Evolutionary conservation across 2,113 vertebrate species (phyloP).

Genomic region (Pangasianodon gigas): DNA sequence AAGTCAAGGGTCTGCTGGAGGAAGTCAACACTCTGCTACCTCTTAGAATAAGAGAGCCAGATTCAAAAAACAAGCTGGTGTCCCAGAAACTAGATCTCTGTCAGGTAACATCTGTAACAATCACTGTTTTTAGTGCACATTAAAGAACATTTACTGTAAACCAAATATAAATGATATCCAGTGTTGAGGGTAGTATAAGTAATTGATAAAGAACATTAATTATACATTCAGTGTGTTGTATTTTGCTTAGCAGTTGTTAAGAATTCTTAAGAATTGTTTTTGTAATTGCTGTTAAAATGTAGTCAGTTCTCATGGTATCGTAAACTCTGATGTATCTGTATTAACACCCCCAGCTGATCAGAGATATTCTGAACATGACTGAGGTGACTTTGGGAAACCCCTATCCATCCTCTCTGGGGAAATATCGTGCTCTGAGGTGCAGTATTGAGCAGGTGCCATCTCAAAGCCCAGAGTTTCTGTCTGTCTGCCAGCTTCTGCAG

Average conservation of each 20-base stretch:
- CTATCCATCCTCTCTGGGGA: conserved; percentile 74
- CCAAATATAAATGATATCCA: neutral
- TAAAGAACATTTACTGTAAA: neutral
- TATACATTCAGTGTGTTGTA: neutral
- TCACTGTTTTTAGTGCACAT: neutral
- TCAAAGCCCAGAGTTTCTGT: conserved; percentile 69
- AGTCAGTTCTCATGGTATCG: neutral
- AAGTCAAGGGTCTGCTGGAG: conserved; percentile 59
- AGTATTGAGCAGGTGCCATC: conserved; percentile 73
- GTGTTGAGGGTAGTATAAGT: neutral
- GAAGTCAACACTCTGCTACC: conserved; percentile 74
- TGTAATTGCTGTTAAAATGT: neutral
- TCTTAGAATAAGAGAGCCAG: conserved; percentile 43
- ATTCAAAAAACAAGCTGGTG: conserved; percentile 63
- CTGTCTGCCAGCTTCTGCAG: conserved; percentile 63
- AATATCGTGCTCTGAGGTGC: conserved; percentile 83
- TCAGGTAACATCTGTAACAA: conserved; percentile 72
- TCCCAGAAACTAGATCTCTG: conserved; percentile 81
- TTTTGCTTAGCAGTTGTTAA: neutral
- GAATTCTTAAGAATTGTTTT: neutral
- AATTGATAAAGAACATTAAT: neutral
- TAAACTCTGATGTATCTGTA: neutral
- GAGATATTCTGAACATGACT: conserved; percentile 78
- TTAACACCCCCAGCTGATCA: conserved; percentile 72
- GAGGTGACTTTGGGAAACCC: conserved; percentile 74